A percentile compares a stretch with the other conserved stretches of the same genome.
Evolutionary conservation across 2,888 invertebrate genomes (phyloP).

Genomic region (Conomelus anceps): DNA sequence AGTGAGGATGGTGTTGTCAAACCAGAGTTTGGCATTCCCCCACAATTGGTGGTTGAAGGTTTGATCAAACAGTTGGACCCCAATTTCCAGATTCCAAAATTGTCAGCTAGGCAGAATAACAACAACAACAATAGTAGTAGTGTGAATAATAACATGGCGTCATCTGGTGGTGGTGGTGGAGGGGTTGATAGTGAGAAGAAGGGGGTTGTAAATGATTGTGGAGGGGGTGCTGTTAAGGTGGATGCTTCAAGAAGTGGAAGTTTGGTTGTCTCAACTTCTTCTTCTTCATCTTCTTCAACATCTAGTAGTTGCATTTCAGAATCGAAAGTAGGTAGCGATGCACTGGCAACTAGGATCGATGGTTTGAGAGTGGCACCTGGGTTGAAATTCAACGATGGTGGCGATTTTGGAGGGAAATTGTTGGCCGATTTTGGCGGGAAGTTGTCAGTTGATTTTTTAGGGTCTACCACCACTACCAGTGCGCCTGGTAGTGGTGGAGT

Average conservation of each 20-base stretch:
- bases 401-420: background rate
- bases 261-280: no score
- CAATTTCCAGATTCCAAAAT: slow-evolving; percentile 81
- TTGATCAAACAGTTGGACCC: slow-evolving; percentile 70
- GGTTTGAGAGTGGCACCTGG: background rate
- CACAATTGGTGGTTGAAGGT: slow-evolving; percentile 56
- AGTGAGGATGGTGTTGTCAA: slow-evolving; percentile 50
- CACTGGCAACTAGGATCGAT: background rate
- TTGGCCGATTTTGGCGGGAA: background rate
- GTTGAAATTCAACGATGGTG: background rate
- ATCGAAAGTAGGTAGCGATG: background rate
- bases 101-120: slow-evolving; percentile 50
- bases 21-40: slow-evolving; percentile 45
- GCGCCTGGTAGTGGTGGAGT: background rate
- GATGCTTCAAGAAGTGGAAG: background rate
- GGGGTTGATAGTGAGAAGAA: background rate
- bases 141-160: background rate
- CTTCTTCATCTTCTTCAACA: background rate
- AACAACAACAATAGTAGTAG: slow-evolving; percentile 27
- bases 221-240: background rate
- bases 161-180: background rate
- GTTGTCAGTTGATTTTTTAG: background rate
- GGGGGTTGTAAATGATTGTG: background rate
- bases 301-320: background rate
- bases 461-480: background rate